Evolutionary conservation across 2,888 invertebrate species (phyloP).

Genomic region (Himalopsyche tibetana): DNA sequence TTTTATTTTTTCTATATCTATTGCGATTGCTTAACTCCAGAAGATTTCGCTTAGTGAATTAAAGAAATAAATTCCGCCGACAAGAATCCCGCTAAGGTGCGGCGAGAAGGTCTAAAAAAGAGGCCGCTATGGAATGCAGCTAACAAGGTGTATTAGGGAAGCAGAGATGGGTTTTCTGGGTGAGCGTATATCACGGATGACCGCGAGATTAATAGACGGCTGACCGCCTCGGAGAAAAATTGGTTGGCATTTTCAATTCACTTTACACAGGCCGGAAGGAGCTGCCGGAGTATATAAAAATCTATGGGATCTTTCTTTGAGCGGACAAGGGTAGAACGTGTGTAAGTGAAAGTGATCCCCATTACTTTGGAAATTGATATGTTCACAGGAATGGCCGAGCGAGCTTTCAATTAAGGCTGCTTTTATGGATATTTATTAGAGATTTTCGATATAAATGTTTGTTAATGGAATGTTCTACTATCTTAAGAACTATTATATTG

Average conservation of each 20-base stretch:
- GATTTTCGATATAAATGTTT: constrained; percentile 4
- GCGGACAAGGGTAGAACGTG: constrained; percentile 26
- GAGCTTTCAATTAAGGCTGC: constrained; percentile 21
- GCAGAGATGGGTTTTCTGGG: neutral
- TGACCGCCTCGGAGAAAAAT: constrained; percentile 38
- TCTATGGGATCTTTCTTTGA: neutral
- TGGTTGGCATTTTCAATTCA: constrained; percentile 40
- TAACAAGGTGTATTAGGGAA: constrained; percentile 41
- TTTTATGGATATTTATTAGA: constrained; percentile 27
- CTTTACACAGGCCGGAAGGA: constrained; percentile 28
- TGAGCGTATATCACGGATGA: constrained; percentile 39
- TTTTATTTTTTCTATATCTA: neutral
- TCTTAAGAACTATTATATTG: too few relatives aligned
- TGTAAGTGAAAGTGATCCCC: constrained; percentile 38
- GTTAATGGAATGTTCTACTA: neutral
- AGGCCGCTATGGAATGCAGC: neutral
- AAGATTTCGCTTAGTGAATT: constrained; percentile 32
- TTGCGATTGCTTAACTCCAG: neutral
- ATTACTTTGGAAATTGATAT: neutral
- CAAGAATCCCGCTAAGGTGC: neutral
- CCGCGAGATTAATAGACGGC: constrained; percentile 31
- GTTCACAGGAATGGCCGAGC: constrained; percentile 24
- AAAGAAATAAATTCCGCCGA: constrained; percentile 4
- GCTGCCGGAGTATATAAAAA: neutral
- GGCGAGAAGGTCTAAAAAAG: neutral